Conservation (phyloP, 2,113 vertebrate species). For the Junco hyemalis region DNA sequence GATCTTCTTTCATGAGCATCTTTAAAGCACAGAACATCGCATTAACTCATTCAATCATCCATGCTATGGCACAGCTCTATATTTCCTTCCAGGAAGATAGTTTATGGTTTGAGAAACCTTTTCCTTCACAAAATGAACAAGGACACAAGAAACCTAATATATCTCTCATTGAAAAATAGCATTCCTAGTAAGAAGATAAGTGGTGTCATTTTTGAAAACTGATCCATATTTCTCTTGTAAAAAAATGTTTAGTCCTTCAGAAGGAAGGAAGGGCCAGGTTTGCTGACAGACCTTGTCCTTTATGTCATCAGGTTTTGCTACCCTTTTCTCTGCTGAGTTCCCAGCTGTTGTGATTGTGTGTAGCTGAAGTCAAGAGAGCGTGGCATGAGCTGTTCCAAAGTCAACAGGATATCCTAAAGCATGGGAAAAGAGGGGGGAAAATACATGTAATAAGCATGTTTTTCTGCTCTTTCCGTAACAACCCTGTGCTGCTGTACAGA, state of each 20-base stretch:
- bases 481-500: background rate
- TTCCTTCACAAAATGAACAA: background rate
- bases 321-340: background rate
- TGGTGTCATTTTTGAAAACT: background rate
- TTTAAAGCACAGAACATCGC: background rate
- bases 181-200: background rate
- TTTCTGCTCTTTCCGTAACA: background rate
- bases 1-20: background rate
- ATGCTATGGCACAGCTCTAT: background rate
- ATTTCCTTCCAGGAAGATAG: background rate
- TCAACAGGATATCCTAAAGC: background rate
- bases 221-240: background rate
- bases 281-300: background rate
- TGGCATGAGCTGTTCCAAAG: background rate
- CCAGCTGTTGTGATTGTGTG: background rate
- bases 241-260: background rate
- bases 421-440: background rate
- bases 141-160: background rate
- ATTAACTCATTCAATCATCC: background rate
- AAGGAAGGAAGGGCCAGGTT: background rate
- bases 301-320: background rate
- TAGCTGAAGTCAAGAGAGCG: background rate
- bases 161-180: background rate
- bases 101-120: constrained; percentile 7
- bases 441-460: background rate